These are phyloP conservation scores for Siniperca chuatsi DNA, from an alignment of 2,113 vertebrate species.

Conservation along the genomic window DNA sequence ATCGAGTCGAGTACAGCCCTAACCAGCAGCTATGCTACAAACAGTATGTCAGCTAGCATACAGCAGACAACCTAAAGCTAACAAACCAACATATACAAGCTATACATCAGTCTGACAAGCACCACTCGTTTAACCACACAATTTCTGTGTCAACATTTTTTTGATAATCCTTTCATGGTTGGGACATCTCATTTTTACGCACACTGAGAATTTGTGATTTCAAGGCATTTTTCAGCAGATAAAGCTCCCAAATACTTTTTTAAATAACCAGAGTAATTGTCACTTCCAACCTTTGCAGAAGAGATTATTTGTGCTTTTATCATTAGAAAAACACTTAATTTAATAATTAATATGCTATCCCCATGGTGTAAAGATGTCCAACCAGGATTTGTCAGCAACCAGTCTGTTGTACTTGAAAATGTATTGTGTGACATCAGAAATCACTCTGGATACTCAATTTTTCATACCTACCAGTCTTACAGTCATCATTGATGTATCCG, in stretches of 20 bases:
- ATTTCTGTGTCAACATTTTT: neutral
- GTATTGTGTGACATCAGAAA: neutral
- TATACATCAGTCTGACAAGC: neutral
- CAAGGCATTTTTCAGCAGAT: neutral
- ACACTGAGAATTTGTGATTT: neutral
- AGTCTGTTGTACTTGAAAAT: neutral
- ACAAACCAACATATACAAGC: constrained; percentile 1
- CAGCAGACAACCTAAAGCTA: neutral
- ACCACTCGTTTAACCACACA: neutral
- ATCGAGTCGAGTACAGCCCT: no score
- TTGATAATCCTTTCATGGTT: neutral
- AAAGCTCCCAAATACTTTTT: neutral
- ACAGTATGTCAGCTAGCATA: neutral
- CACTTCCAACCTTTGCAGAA: neutral
- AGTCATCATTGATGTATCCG: neutral
- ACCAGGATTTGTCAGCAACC: neutral
- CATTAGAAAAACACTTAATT: neutral
- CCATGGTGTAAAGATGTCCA: neutral
- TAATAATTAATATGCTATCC: neutral
- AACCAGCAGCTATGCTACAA: neutral
- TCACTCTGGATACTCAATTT: neutral
- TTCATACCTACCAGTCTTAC: neutral
- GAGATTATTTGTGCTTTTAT: neutral
- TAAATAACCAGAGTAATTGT: neutral
- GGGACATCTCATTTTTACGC: neutral